Percentiles rank a stretch among this genome's conserved stretches.
phyloP scores from a whole-genome alignment of 2,888 invertebrate species.

The Bibio marci region DNA sequence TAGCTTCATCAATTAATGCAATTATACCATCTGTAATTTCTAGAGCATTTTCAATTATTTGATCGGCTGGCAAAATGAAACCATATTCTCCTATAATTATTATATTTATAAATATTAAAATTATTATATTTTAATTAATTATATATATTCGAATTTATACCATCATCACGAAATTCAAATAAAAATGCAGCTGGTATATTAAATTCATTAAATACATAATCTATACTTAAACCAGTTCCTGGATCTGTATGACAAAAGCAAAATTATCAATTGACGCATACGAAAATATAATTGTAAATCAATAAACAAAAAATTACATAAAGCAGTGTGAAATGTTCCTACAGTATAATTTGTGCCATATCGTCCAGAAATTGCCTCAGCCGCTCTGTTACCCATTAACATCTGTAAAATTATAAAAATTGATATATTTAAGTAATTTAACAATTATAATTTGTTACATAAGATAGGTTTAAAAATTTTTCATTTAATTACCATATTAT shows the following conservation, averaged over 20 bases:
- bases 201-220: slow-evolving; percentile 56
- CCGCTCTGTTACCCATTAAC: background rate
- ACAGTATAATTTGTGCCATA: slow-evolving; percentile 42
- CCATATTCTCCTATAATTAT: slow-evolving; percentile 38
- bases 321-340: slow-evolving; percentile 38
- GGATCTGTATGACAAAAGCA: too few relatives aligned
- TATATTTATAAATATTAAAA: too few relatives aligned
- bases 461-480: too few relatives aligned
- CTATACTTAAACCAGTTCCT: slow-evolving; percentile 48
- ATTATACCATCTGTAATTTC: slow-evolving; percentile 28
- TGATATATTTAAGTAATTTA: too few relatives aligned
- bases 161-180: slow-evolving; percentile 46
- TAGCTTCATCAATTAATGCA: background rate
- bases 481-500: slow-evolving; percentile 14
- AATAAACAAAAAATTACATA: slow-evolving; percentile 31
- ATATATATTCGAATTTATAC: too few relatives aligned
- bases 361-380: slow-evolving; percentile 25
- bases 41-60: slow-evolving; percentile 45
- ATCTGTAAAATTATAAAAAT: slow-evolving; percentile 2
- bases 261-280: too few relatives aligned
- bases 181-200: slow-evolving; percentile 49
- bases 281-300: too few relatives aligned
- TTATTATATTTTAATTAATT: too few relatives aligned
- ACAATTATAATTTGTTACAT: too few relatives aligned
- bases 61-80: slow-evolving; percentile 44